Conservation (phyloP, 2,888 invertebrate genomes). For the Adela reaumurella region DNA sequence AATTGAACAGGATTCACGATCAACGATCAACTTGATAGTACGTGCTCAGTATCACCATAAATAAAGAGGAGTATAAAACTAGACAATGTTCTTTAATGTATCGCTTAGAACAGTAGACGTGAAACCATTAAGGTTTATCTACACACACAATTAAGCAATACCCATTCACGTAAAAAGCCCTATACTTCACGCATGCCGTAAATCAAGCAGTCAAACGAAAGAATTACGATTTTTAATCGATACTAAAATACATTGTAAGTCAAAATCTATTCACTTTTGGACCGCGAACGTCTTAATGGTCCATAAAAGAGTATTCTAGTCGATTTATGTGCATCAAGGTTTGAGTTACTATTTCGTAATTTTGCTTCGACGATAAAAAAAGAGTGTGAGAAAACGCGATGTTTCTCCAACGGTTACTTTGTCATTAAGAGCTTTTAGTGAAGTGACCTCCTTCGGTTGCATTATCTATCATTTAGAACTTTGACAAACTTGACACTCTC, state of each 20-base stretch:
- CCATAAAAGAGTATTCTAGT: conserved; percentile 11
- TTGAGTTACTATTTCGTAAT: background rate
- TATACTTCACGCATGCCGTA: conserved; percentile 3
- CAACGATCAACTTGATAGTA: no score
- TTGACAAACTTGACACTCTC: no score
- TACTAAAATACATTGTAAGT: conserved; percentile 14
- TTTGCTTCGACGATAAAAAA: background rate
- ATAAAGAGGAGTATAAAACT: no score
- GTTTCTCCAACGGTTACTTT: background rate
- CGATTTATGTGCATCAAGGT: background rate
- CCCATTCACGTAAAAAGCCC: background rate
- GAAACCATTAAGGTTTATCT: background rate
- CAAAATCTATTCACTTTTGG: conserved; percentile 13
- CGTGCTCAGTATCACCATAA: no score
- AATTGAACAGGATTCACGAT: no score
- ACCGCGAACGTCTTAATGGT: conserved; percentile 10
- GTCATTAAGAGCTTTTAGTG: no score
- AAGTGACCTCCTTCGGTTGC: no score
- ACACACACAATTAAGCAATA: background rate
- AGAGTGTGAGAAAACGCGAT: background rate
- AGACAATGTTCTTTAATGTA: no score
- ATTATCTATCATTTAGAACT: no score
- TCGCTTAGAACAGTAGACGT: no score
- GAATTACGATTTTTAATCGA: conserved; percentile 11
- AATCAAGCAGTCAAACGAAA: conserved; percentile 5